Conservation (phyloP, 2,113 vertebrate species). For the Scophthalmus maximus region DNA sequence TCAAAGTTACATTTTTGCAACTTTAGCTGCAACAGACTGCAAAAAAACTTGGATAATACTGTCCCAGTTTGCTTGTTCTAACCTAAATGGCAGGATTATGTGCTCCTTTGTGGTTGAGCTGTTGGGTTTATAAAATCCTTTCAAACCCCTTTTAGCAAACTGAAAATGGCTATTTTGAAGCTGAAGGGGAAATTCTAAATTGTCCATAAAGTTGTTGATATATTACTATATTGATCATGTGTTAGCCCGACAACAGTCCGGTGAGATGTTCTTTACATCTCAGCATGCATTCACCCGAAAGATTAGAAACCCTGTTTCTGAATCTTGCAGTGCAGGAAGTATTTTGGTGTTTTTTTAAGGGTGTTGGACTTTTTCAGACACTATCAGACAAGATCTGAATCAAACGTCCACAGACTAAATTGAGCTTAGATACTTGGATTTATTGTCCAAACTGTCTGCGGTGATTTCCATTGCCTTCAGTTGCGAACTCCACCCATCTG, state of each 20-base stretch:
- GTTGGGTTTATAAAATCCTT: constrained; percentile 26
- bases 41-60: background rate
- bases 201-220: background rate
- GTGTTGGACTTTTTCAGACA: background rate
- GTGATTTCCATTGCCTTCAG: constrained; percentile 47
- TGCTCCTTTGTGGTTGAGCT: constrained; percentile 32
- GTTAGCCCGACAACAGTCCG: too few species aligned
- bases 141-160: constrained; percentile 25
- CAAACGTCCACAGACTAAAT: constrained; percentile 22
- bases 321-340: background rate
- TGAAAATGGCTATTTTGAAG: constrained; percentile 17
- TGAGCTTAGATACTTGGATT: constrained; percentile 35
- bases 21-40: too few species aligned
- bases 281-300: constrained; percentile 7
- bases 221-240: background rate
- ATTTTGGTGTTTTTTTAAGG: constrained; percentile 17
- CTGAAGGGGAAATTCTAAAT: constrained; percentile 1
- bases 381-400: constrained; percentile 17
- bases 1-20: too few species aligned
- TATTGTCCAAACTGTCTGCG: constrained; percentile 49
- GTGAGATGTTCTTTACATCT: constrained; percentile 25
- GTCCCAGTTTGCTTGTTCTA: constrained; percentile 9
- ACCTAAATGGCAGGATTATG: constrained; percentile 32
- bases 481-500: constrained; percentile 59
- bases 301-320: background rate